Evolutionary conservation across 2,888 invertebrate genomes (phyloP), one percentile per base, ranked within the genome.

Genomic region (Amphipoea oculea): DNA sequence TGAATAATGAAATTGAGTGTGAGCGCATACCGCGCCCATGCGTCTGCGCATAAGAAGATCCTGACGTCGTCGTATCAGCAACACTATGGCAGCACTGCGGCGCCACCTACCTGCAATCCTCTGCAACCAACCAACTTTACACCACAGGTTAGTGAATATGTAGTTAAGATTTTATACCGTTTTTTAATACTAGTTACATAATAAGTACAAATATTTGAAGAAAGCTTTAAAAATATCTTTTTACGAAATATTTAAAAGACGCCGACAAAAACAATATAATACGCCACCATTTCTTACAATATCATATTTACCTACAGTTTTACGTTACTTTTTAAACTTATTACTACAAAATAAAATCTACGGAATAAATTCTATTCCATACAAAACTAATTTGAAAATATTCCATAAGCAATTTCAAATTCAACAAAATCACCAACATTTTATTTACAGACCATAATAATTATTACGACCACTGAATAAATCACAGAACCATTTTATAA

Each of bases 41-140:
- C 98, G 95, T 98, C 98, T 89, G 98, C 98, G 95, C 98, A 98
- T 95, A 98, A 98, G 97, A 98, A 98, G 97, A 98, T 98, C 93
- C 97, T 98, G 94, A 98, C 97, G 92, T 98, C 98, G 90, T 98
- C 98, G 92, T 98, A 98, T 92, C 98, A 98, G 96, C 98, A 98
- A 92, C 98, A 98, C 94, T 98, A 98, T 97, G 98, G 98, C 82
- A 98, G 98, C 90, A 98, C 98, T 73, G 98, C 98, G 83, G 98
- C 98, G 79, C 97, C 96, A 3, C 97, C 97, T 89, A 91, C 96
- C 92, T 97, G 97, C 94, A 97, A 96, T 88, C 94, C 94, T 1
- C 86, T 92, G 88, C 97, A 97, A 88, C 94, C 94, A 2, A 82
- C 93, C 3, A 94, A 93, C 82, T 96, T 96, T 83, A 96, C 96